Conservation (phyloP, 2,113 vertebrate genomes). For the Marcusenius ussheri region DNA sequence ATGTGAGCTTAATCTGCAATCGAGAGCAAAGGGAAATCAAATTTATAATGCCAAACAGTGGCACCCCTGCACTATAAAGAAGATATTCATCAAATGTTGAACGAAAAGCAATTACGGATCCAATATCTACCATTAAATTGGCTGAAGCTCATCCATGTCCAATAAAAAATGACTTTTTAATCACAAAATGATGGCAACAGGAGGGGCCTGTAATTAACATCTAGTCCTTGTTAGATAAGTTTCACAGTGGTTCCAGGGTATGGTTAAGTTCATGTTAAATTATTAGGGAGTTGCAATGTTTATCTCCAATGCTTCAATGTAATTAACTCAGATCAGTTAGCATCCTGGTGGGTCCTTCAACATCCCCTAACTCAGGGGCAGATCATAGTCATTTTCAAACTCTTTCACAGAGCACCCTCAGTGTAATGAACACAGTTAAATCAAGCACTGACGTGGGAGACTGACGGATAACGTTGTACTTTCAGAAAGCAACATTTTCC, state of each 20-base stretch:
- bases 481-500: background rate
- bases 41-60: background rate
- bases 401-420: background rate
- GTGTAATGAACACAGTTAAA: background rate
- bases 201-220: background rate
- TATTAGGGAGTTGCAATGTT: background rate
- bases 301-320: background rate
- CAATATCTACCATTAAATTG: background rate
- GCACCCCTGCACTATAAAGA: background rate
- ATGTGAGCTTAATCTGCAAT: background rate
- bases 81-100: background rate
- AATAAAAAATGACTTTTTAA: background rate
- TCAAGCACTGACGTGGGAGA: background rate
- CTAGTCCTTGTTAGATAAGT: background rate
- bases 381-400: background rate
- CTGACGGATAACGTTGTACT: background rate
- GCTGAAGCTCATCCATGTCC: background rate
- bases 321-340: conserved; percentile 1
- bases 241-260: background rate
- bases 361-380: background rate
- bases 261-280: background rate
- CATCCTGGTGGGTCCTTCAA: background rate
- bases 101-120: background rate
- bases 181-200: background rate
- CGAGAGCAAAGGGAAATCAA: background rate